Evolutionary conservation across 2,113 vertebrate species (phyloP).

Genomic region (Sterna hirundo): DNA sequence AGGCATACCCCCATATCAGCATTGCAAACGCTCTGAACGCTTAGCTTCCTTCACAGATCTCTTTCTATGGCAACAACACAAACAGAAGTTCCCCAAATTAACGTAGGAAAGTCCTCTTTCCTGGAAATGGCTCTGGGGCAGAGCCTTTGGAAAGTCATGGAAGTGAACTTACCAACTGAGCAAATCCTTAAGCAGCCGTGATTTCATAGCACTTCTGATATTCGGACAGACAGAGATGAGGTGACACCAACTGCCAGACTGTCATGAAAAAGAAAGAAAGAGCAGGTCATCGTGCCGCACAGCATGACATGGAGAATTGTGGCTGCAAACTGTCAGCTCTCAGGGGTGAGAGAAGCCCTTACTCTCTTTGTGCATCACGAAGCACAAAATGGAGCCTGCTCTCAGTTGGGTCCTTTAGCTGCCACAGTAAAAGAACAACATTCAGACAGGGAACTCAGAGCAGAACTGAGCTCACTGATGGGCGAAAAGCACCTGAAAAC

Average conservation of each 20-base stretch:
- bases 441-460: background rate
- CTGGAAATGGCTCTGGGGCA: background rate
- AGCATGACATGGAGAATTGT: background rate
- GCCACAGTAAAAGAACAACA: background rate
- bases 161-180: background rate
- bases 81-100: background rate
- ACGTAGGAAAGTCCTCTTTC: background rate
- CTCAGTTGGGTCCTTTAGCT: background rate
- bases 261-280: background rate
- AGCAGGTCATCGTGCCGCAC: background rate
- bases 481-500: background rate
- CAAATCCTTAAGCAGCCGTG: background rate
- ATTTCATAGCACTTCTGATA: background rate
- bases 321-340: background rate
- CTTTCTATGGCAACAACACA: background rate
- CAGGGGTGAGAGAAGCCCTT: background rate
- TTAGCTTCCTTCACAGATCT: background rate
- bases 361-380: background rate
- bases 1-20: accelerated
- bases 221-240: background rate
- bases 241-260: background rate
- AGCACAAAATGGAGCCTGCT: background rate
- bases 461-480: background rate
- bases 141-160: background rate
- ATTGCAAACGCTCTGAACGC: background rate